Evolutionary conservation across 2,888 invertebrate species (phyloP), one percentile per base, ranked within the genome.

Genomic region (Meteorus cinctellus): DNA sequence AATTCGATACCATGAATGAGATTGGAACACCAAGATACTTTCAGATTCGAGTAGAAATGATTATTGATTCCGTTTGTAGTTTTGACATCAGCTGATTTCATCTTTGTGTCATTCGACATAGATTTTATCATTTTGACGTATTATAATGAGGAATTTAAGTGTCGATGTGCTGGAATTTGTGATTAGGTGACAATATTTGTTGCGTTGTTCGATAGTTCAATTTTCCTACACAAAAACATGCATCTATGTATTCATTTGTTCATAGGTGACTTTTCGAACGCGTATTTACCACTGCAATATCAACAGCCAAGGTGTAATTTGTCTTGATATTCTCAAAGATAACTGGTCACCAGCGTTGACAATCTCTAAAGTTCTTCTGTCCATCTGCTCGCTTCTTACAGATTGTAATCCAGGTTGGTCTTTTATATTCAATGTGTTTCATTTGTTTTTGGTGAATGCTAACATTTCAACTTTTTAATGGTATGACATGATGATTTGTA

Each of bases 241-340:
- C 2, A 34, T 8, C 0, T 1, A 41, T 10, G 41, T 12, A 41
- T 41, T 12, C 12, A 72, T 73, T 29, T 29, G 14, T 78, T 89
- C 90, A n/a, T 89, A 94, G 94, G 95, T 95, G 77, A 95, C 96
- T 88, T 98, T 98, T 92, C 94, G 96, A 81, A 99, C 99, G 81
- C 94, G 98, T 88, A 99, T 99, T 91, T 99, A 99, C 91, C 99
- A 99, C 90, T 98, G 98, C 93, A 99, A 99, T 92, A 98, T 99
- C 90, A 98, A 98, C 92, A 97, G 97, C 90, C 98, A 98, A 91
- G 99, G 99, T 78, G 97, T 97, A 78, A 98, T 99, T 90, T 99
- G 98, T 90, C 93, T 99, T 91, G 98, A 98, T 90, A 98, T 98
- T 86, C 93, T 98, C 84, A 98, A 98, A 91, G 98, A 98, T 91